Evolutionary conservation across 2,113 vertebrate species (phyloP).

Genomic region (Cynoglossus semilaevis): DNA sequence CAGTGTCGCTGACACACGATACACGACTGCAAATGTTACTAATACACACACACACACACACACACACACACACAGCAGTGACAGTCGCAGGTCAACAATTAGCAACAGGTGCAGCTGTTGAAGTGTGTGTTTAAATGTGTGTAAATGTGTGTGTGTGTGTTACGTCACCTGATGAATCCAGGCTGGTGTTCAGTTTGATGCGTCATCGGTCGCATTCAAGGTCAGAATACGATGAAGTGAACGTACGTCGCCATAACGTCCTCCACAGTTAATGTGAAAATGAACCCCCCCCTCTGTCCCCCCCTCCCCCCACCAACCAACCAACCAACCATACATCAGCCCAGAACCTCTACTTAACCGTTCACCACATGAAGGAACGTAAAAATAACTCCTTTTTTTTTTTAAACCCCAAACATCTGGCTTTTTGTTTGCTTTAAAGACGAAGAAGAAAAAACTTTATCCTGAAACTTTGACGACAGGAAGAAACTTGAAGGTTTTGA

Average conservation of each 20-base stretch:
- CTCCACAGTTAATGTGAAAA: slow-evolving; percentile 44
- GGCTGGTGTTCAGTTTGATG: no score
- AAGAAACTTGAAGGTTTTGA: no score
- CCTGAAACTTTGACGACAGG: background rate
- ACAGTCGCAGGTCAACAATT: slow-evolving; percentile 40
- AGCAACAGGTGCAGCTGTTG: slow-evolving; percentile 67
- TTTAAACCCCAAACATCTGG: background rate
- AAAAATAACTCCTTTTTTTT: slow-evolving; percentile 34
- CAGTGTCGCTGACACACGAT: slow-evolving; percentile 48
- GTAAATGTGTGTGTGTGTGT: slow-evolving; percentile 18
- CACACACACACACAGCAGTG: slow-evolving; percentile 1
- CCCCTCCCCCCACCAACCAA: slow-evolving; percentile 38
- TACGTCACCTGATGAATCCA: background rate
- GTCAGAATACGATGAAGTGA: no score
- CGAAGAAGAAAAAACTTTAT: background rate
- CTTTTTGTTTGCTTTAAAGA: slow-evolving; percentile 8
- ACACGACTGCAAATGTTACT: slow-evolving; percentile 18
- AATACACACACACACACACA: slow-evolving; percentile 1
- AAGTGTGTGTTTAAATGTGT: slow-evolving; percentile 6
- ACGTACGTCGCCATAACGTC: no score
- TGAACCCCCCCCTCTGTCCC: slow-evolving; percentile 27
- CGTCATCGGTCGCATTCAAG: no score
- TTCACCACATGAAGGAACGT: slow-evolving; percentile 50
- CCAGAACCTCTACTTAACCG: slow-evolving; percentile 28
- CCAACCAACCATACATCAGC: slow-evolving; percentile 32